A percentile compares a stretch with the other conserved stretches of the same genome.
Conservation (phyloP, 2,888 invertebrate genomes). For the Trimorus sp. region DNA sequence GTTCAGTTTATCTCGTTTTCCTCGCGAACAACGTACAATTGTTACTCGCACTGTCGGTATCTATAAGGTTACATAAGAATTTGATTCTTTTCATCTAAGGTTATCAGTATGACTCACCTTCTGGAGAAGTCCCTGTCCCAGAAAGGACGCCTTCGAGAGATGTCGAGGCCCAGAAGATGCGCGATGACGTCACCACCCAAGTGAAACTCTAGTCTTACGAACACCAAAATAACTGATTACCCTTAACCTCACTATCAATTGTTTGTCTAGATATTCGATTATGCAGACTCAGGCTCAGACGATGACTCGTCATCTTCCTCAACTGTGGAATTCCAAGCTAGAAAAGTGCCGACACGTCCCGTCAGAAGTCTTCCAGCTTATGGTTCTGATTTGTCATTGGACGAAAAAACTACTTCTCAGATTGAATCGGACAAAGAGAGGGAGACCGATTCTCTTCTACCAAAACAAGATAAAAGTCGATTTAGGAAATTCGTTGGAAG, state of each 20-base stretch:
- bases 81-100: slow-evolving; percentile 65
- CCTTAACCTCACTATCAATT: neutral
- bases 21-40: slow-evolving; percentile 2
- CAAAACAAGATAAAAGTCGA: too few species aligned
- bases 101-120: slow-evolving; percentile 75
- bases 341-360: too few species aligned
- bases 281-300: slow-evolving; percentile 38
- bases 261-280: slow-evolving; percentile 22
- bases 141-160: slow-evolving; percentile 71
- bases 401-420: too few species aligned
- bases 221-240: too few species aligned
- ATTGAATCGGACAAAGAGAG: too few species aligned
- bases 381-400: too few species aligned
- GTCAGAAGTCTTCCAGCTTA: too few species aligned
- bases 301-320: too few species aligned
- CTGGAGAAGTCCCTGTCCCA: slow-evolving; percentile 48
- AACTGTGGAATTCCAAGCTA: too few species aligned
- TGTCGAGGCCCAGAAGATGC: slow-evolving; percentile 75
- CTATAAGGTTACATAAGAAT: slow-evolving; percentile 12
- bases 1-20: slow-evolving; percentile 39
- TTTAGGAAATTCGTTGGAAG: too few species aligned
- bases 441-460: too few species aligned
- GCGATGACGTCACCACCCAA: slow-evolving; percentile 78
- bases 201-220: slow-evolving; percentile 55
- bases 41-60: slow-evolving; percentile 12